Base-by-base conservation (phyloP, 2,797 vertebrate species). In the Lacerta bilineata region DNA sequence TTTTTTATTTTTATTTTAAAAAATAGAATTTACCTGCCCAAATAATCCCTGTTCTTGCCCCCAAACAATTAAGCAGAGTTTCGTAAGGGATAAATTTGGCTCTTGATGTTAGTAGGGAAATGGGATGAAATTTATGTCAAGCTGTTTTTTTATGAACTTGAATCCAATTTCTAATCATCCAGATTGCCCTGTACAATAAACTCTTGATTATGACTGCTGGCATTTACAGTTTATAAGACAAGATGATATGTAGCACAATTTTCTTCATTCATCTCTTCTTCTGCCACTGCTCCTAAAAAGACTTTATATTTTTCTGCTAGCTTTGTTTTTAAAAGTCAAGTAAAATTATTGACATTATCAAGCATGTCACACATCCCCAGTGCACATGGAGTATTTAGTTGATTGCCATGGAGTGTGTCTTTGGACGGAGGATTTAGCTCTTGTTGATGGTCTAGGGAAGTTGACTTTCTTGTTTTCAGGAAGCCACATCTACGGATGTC, bases 101-200 rank as follows among this genome's bases (percentile, higher is more conserved):
- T 95, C 91, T 87, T 92, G 84, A 91, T 94, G 92, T 91, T 93
- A 91, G 36, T 93, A 92, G 89, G 89, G 91, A 92, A 94, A 95
- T 96, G 87, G 93, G 89, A 95, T 94, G 93, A 95, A 88, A 95
- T 97, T 95, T 94, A 96, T 95, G 93, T 95, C 95, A 96, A 96
- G 96, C 95, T 96, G 94, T 95, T 97, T 95, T 96, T 96, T 97
- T 95, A 96, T 97, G 96, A 97, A 96, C 96, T 97, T 93, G 95
- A 97, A 97, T 97, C 95, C 94, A 96, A 94, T 96, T 97, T 96
- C 96, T 97, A 97, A 97, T 97, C 97, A 97, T 96, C 96, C 95
- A 96, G 96, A 97, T 97, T 97, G 95, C 96, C 96, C 96, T 96
- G 96, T 97, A 97, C 96, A 97, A 97, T 97, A 97, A 97, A 97